phyloP scores from a whole-genome alignment of 2,797 vertebrate genomes.

The Tachyglossus aculeatus region DNA sequence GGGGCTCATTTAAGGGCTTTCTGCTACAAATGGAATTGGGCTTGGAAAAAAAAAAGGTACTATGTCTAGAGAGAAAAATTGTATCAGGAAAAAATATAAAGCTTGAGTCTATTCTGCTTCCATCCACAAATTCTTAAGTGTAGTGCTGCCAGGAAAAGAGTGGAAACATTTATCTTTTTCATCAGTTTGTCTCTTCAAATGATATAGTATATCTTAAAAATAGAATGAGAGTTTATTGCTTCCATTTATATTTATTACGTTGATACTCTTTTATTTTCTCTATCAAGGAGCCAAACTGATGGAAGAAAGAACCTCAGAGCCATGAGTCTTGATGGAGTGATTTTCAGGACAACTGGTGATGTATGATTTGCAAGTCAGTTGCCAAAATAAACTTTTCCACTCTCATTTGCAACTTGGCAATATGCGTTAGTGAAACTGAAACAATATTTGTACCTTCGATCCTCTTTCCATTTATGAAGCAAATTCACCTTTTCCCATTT shows the following conservation, averaged over 20 bases:
- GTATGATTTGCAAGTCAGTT: neutral
- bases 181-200: neutral
- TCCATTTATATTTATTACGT: neutral
- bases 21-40: slow-evolving; percentile 14
- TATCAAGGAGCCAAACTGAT: neutral
- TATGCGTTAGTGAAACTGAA: no score
- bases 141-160: neutral
- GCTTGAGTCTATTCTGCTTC: neutral
- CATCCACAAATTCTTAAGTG: neutral
- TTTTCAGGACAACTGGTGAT: neutral
- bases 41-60: neutral
- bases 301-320: neutral
- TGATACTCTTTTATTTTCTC: neutral
- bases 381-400: neutral
- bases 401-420: no score
- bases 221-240: neutral
- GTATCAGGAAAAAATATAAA: neutral
- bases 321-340: neutral
- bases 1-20: slow-evolving; percentile 34
- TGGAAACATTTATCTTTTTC: neutral
- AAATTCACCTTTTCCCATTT: no score
- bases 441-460: no score
- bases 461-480: no score
- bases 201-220: neutral
- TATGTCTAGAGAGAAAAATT: neutral